These are phyloP conservation scores for Oscheius sp. DNA, from an alignment of 1,140 invertebrate species.

Conservation along the genomic window DNA sequence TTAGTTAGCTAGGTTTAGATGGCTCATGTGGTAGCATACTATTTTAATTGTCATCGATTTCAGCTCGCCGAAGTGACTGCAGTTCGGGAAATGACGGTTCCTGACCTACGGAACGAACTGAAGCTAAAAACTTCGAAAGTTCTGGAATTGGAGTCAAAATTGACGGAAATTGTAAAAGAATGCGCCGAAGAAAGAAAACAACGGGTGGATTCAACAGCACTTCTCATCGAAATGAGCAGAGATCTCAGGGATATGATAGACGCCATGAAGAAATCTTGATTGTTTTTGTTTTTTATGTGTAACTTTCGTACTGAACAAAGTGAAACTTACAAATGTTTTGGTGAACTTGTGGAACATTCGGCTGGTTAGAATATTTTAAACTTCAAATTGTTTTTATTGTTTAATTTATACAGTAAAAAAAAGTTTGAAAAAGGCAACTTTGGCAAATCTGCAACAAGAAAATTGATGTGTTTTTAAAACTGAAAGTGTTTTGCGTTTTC, in stretches of 20 bases:
- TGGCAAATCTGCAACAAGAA: no score
- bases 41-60: no score
- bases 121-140: not conserved
- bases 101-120: not conserved
- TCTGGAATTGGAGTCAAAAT: not conserved
- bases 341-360: no score
- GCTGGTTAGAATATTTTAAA: no score
- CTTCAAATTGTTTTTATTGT: no score
- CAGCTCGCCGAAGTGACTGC: not conserved
- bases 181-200: not conserved
- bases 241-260: not conserved
- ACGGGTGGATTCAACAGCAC: not conserved
- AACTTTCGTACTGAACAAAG: not conserved
- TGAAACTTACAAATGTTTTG: no score
- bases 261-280: not conserved
- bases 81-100: not conserved
- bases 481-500: no score
- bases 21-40: no score
- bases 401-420: no score
- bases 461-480: no score
- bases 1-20: no score
- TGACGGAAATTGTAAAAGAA: not conserved
- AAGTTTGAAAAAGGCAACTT: no score
- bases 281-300: not conserved
- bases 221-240: not conserved